Percentiles rank a stretch among this genome's conserved stretches.
Conservation (phyloP, 2,797 vertebrate genomes). For the Anas flavirostris region DNA sequence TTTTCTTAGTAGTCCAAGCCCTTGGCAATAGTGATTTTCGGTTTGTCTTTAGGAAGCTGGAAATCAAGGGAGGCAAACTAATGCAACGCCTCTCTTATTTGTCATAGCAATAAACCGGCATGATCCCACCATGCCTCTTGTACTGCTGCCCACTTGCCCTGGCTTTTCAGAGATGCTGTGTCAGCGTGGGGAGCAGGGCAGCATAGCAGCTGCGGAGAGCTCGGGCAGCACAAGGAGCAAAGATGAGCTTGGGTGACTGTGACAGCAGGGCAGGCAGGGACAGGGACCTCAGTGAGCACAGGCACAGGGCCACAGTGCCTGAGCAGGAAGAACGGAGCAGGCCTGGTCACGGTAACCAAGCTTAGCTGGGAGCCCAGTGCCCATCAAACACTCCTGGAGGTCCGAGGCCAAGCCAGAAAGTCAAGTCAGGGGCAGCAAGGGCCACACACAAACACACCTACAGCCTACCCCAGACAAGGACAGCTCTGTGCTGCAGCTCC, state of each 20-base stretch:
- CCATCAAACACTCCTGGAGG: neutral
- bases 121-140: fast-evolving
- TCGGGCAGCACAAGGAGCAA: neutral
- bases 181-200: neutral
- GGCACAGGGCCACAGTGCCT: neutral
- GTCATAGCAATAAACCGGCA: neutral
- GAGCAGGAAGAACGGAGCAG: neutral
- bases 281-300: neutral
- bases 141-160: neutral
- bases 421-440: neutral
- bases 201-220: neutral
- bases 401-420: neutral
- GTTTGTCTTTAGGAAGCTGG: neutral
- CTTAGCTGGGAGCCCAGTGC: neutral
- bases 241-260: neutral
- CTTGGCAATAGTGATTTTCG: fast-evolving
- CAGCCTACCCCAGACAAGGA: neutral
- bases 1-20: neutral
- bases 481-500: neutral
- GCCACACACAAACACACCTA: neutral
- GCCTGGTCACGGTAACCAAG: neutral
- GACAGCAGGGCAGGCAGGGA: neutral
- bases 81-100: neutral
- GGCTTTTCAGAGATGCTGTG: neutral
- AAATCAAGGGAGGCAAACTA: neutral